Conservation (phyloP, 2,888 invertebrate species). For the Hyalella azteca region DNA sequence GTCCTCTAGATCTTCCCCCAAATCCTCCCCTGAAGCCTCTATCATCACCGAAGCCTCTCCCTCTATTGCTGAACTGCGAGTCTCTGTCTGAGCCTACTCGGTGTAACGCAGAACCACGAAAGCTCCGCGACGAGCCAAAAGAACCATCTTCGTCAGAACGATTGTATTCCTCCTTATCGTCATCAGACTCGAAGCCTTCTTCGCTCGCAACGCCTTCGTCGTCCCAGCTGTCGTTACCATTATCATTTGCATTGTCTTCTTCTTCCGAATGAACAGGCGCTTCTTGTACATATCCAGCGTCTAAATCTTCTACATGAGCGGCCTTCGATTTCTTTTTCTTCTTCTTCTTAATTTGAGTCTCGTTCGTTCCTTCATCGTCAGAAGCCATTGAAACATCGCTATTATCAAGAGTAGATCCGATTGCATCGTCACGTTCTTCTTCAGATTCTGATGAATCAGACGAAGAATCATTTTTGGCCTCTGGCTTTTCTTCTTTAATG, state of each 20-base stretch:
- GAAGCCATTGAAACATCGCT: constrained; percentile 2
- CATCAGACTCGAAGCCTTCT: background rate
- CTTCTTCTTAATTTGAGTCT: background rate
- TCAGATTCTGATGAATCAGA: constrained; percentile 17
- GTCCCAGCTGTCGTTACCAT: constrained; percentile 62
- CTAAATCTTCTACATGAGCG: background rate
- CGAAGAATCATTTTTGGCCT: background rate
- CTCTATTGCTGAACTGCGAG: background rate
- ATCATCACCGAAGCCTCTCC: background rate
- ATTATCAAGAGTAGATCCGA: background rate
- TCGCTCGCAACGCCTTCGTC: constrained; percentile 11
- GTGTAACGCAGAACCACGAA: background rate
- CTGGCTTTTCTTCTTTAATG: background rate
- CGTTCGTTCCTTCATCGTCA: background rate
- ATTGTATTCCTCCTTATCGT: background rate
- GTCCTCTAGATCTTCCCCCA: background rate
- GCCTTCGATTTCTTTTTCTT: constrained; percentile 3
- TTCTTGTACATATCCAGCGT: constrained; percentile 21
- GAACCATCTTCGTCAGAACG: background rate
- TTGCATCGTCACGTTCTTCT: background rate
- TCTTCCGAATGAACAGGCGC: background rate
- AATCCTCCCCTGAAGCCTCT: background rate
- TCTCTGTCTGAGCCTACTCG: background rate
- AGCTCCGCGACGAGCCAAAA: background rate
- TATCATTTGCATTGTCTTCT: background rate